phyloP scores from a whole-genome alignment of 1,140 invertebrate genomes.

The Hypothenemus hampei region DNA sequence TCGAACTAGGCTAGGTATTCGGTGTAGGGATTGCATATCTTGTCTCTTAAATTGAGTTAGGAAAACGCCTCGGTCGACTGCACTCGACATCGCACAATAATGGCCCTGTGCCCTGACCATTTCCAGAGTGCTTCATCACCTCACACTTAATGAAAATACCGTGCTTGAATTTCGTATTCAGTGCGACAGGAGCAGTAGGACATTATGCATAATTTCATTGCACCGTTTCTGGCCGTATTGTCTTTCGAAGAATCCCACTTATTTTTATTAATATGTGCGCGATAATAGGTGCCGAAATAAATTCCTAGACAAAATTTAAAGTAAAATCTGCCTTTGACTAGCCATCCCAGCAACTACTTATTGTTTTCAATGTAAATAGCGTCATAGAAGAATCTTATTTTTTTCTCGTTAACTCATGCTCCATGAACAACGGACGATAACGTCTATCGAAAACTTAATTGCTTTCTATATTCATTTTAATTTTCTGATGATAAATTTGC shows the following conservation, averaged over 20 bases:
- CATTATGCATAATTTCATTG: slow-evolving; percentile 31
- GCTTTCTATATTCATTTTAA: slow-evolving; percentile 32
- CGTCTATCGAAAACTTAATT: slow-evolving; percentile 32
- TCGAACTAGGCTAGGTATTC: slow-evolving; percentile 8
- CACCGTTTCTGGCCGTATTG: slow-evolving; percentile 25
- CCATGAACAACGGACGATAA: slow-evolving; percentile 29
- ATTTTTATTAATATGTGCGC: slow-evolving; percentile 28
- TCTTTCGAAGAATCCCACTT: slow-evolving; percentile 29
- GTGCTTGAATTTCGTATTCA: slow-evolving; percentile 35
- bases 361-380: no score
- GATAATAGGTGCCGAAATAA: slow-evolving; percentile 20
- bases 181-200: slow-evolving; percentile 24
- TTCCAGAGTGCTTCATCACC: slow-evolving; percentile 38
- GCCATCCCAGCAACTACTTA: background rate
- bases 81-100: slow-evolving; percentile 38
- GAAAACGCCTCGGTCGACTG: slow-evolving; percentile 37
- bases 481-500: slow-evolving; percentile 31
- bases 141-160: slow-evolving; percentile 40
- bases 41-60: slow-evolving; percentile 38
- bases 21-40: slow-evolving; percentile 26
- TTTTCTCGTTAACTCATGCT: slow-evolving; percentile 32
- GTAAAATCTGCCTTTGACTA: background rate
- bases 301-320: slow-evolving; percentile 2
- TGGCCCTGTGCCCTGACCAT: slow-evolving; percentile 32
- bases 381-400: slow-evolving; percentile 12